These are phyloP conservation scores for Syngnathus typhle DNA, from an alignment of 2,113 vertebrate genomes.

Conservation along the genomic window DNA sequence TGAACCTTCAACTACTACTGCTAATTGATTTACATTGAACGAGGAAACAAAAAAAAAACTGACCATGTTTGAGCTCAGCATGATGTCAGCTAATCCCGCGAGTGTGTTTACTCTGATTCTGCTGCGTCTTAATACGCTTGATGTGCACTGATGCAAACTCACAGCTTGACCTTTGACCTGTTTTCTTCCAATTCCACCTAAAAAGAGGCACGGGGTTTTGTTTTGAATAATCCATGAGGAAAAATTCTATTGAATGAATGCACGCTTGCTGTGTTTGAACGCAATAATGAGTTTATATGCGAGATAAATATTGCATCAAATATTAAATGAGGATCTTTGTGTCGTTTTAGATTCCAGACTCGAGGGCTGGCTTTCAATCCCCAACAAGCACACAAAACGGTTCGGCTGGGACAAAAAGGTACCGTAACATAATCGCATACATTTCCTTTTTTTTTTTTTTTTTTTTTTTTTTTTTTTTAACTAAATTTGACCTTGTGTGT, in stretches of 20 bases:
- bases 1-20: neutral
- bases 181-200: constrained; percentile 19
- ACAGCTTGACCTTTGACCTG: constrained; percentile 18
- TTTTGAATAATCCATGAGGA: neutral
- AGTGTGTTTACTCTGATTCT: constrained; percentile 32
- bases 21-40: neutral
- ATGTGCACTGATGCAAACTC: constrained; percentile 14
- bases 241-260: too few species aligned
- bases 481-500: neutral
- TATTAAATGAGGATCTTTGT: constrained; percentile 31
- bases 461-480: neutral
- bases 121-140: constrained; percentile 40
- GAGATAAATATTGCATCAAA: constrained; percentile 31
- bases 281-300: too few species aligned
- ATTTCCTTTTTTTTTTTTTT: neutral
- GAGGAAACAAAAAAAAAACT: constrained; percentile 8
- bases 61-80: constrained; percentile 1
- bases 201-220: constrained; percentile 4
- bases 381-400: constrained; percentile 89
- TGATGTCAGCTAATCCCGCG: constrained; percentile 29
- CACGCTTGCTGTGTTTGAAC: too few species aligned
- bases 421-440: constrained; percentile 36
- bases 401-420: constrained; percentile 98
- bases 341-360: constrained; percentile 77
- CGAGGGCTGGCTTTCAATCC: constrained; percentile 89